These are phyloP conservation scores for Homarus americanus DNA, from an alignment of 1,140 invertebrate genomes.

Conservation along the genomic window DNA sequence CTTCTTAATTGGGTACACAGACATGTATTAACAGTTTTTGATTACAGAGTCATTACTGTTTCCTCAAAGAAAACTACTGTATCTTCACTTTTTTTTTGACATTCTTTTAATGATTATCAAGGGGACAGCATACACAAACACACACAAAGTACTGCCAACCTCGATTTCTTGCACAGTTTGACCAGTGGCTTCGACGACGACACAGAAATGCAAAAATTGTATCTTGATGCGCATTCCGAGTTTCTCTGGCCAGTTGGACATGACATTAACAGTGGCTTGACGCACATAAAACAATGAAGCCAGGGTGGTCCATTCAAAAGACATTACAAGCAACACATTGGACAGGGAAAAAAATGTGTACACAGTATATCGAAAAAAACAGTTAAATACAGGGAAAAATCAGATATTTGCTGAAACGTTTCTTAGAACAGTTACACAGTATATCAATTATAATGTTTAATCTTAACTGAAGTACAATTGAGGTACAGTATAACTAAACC, in stretches of 20 bases:
- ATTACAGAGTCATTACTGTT: slow-evolving; percentile 9
- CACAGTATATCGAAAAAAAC: slow-evolving; percentile 9
- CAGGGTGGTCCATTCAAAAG: slow-evolving; percentile 52
- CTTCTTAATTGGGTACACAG: slow-evolving; percentile 26
- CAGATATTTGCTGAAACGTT: neutral
- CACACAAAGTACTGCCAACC: slow-evolving; percentile 25
- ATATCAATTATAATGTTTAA: neutral
- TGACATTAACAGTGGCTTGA: slow-evolving; percentile 42
- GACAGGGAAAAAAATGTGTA: slow-evolving; percentile 43
- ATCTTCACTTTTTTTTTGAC: neutral
- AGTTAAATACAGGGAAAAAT: slow-evolving; percentile 15
- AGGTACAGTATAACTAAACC: slow-evolving; percentile 9
- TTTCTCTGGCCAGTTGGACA: slow-evolving; percentile 26
- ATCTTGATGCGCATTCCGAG: slow-evolving; percentile 66
- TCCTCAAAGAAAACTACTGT: neutral
- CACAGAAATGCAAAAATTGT: slow-evolving; percentile 59
- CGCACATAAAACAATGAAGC: slow-evolving; percentile 64
- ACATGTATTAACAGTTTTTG: neutral
- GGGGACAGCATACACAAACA: slow-evolving; percentile 40
- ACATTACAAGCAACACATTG: slow-evolving; percentile 55
- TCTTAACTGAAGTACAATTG: neutral
- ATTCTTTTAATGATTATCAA: neutral
- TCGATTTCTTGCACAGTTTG: slow-evolving; percentile 23
- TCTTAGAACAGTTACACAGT: neutral
- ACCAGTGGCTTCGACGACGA: slow-evolving; percentile 39